Base-by-base conservation (phyloP, 2,113 vertebrate genomes). In the Symphodus melops region DNA sequence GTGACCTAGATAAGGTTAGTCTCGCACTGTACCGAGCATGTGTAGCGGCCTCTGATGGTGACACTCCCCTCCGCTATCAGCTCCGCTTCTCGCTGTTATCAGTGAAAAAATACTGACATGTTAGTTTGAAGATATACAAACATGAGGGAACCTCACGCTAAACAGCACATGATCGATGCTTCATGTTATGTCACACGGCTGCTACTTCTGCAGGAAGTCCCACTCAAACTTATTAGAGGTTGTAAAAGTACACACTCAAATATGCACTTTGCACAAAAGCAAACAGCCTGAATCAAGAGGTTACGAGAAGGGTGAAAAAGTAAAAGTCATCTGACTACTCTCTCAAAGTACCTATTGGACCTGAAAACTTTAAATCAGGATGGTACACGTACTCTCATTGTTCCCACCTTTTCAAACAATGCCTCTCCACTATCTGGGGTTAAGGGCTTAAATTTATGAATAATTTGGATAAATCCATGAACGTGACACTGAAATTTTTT, bases 1-100 rank as follows among this genome's bases (percentile, higher is more conserved):
- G 77, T 90, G 89, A 89, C 79, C 90, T 75, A 87, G 75, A 84
- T 89, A 77, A 63, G 46, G 44, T 61, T 54, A 49, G 65, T 62
- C 33, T 56, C 37, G 58, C 7, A 67, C 60, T 21, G 51, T 55
- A 60, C 20, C 3, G 12, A 21, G 11, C 25, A 19, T 73, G 52
- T 25, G 68, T 52, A 52, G 56, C 0, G 19, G 55, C 59, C 60
- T 65, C 61, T 14, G 10, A 66, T 54, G 54, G 60, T 7, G 49
- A 42, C 74, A 71, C 80, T 44, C 58, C 70, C 74, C 23, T 60
- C 42, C 0, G 3, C 64, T 85, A 81, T 84, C 82, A 60, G 11
- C 36, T 10, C 9, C 58, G 9, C 10, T 49, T n/a, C 11, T 44
- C 46, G 5, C 4, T 3, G 25, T 76, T 76, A 81, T 90, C 73